These are phyloP conservation scores for Dyspetes luteomarginatus DNA, from an alignment of 2,888 invertebrate genomes.

Conservation along the genomic window DNA sequence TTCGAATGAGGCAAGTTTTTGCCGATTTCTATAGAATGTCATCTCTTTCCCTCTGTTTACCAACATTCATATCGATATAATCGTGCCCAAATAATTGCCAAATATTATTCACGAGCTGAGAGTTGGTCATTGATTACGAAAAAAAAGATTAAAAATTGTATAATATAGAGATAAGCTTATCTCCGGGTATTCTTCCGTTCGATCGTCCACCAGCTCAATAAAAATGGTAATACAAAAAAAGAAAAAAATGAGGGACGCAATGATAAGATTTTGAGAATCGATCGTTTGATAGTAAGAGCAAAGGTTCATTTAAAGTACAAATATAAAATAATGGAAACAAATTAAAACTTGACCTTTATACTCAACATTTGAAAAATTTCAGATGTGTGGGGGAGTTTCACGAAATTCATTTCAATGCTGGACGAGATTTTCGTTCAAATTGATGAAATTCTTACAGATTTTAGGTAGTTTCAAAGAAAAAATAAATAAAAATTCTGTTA, in stretches of 20 bases:
- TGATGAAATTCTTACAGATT: no score
- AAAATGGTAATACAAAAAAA: neutral
- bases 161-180: neutral
- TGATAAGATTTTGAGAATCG: neutral
- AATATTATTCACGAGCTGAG: neutral
- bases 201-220: neutral
- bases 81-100: constrained; percentile 1
- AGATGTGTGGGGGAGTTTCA: no score
- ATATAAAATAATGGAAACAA: neutral
- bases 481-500: no score
- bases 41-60: neutral
- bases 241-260: no score
- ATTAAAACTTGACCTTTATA: no score
- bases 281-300: neutral
- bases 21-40: no score
- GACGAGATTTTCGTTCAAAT: no score
- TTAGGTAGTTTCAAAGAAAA: no score
- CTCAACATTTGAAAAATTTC: no score
- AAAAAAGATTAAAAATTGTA: neutral
- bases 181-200: neutral
- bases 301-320: neutral
- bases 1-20: no score
- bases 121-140: neutral
- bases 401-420: no score
- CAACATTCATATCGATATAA: neutral